A percentile compares a stretch with the other conserved stretches of the same genome.
Conservation (phyloP, 92 coral and sea anemone species). For the Micromussa lordhowensis region DNA sequence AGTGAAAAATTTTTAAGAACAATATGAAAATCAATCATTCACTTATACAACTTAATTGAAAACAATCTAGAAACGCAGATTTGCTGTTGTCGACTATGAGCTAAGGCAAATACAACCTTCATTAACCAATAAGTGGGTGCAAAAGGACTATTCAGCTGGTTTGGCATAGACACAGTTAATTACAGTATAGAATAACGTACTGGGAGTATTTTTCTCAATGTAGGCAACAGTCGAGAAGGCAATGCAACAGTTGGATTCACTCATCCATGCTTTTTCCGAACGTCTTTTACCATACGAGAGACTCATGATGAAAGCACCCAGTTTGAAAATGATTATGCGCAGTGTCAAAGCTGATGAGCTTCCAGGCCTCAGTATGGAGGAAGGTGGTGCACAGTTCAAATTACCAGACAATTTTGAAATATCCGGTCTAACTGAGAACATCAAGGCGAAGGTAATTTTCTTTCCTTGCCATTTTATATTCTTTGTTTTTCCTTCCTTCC, state of each 20-base stretch:
- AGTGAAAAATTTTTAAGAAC: too few relatives aligned
- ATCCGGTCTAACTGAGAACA: background rate
- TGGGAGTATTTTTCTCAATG: too few relatives aligned
- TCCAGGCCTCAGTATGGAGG: background rate
- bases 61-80: too few relatives aligned
- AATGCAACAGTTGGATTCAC: background rate
- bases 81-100: too few relatives aligned
- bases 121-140: too few relatives aligned
- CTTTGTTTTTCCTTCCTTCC: background rate
- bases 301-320: background rate
- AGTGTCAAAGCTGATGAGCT: background rate
- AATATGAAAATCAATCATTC: too few relatives aligned
- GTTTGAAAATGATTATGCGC: background rate
- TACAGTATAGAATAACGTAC: too few relatives aligned
- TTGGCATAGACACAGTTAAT: too few relatives aligned
- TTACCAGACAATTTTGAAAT: background rate
- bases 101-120: too few relatives aligned
- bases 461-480: too few relatives aligned
- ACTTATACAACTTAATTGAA: too few relatives aligned
- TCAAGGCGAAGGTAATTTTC: background rate
- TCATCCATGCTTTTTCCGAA: background rate
- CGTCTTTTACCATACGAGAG: background rate
- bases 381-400: background rate
- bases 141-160: too few relatives aligned
- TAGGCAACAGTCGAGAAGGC: background rate